Percentiles rank a stretch among this genome's conserved stretches.
phyloP scores from a whole-genome alignment of 2,888 invertebrate genomes.

The Ennomos erosarius region DNA sequence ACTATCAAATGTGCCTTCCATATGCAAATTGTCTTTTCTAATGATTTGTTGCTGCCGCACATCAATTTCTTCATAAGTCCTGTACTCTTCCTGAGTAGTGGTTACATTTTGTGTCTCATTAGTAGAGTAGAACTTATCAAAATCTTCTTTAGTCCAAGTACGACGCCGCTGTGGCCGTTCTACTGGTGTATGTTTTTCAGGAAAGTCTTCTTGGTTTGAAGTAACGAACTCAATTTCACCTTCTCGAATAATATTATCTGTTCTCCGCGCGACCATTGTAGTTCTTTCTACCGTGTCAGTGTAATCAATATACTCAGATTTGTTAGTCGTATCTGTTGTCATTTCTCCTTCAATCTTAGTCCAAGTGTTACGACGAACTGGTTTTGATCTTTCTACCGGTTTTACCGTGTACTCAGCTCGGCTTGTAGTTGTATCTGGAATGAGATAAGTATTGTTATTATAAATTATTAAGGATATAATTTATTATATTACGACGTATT shows the following conservation, averaged over 20 bases:
- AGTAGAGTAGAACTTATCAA: constrained; percentile 88
- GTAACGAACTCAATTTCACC: constrained; percentile 89
- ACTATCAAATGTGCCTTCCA: constrained; percentile 81
- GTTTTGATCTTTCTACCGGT: constrained; percentile 86
- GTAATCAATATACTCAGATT: constrained; percentile 88
- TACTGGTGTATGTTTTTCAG: constrained; percentile 84
- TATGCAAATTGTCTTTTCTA: constrained; percentile 78
- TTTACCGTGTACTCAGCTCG: constrained; percentile 89
- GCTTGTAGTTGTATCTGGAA: constrained; percentile 89
- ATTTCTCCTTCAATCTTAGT: constrained; percentile 92
- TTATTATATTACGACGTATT: no score
- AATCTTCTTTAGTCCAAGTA: constrained; percentile 90
- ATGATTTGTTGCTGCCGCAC: constrained; percentile 72
- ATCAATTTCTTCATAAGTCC: constrained; percentile 86
- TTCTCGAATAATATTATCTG: constrained; percentile 88
- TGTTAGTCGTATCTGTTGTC: constrained; percentile 88
- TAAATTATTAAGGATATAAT: not conserved
- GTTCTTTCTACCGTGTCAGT: constrained; percentile 85
- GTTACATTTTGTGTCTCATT: constrained; percentile 84
- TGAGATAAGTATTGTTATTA: constrained; percentile 16
- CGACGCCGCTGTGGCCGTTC: constrained; percentile 86
- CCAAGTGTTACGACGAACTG: constrained; percentile 90
- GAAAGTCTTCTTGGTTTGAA: constrained; percentile 87
- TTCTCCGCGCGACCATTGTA: constrained; percentile 83
- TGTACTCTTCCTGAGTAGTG: constrained; percentile 88